Evolutionary conservation across 2,797 vertebrate species (phyloP).

Genomic region (Anolis apletophallus): DNA sequence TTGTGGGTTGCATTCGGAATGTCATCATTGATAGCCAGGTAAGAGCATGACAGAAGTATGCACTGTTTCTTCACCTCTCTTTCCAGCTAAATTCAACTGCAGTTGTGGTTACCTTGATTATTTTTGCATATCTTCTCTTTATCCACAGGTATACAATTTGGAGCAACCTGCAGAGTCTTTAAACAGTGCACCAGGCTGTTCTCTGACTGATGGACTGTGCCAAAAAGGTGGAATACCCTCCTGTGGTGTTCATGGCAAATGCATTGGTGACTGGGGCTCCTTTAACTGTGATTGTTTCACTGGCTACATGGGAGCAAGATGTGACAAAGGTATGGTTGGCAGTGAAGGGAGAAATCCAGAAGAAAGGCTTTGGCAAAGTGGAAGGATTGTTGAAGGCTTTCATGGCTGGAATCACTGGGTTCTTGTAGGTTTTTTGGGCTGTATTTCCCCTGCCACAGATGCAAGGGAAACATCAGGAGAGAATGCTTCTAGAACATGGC

Average conservation of each 20-base stretch:
- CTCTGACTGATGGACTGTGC: conserved; percentile 83
- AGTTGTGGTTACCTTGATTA: background rate
- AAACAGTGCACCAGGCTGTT: conserved; percentile 84
- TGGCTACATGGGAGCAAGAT: conserved; percentile 84
- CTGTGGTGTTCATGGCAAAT: conserved; percentile 85
- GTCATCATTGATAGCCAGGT: conserved; percentile 89
- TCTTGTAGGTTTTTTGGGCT: no score
- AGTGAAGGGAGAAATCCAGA: background rate
- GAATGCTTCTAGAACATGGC: no score
- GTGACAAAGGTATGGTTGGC: conserved; percentile 81
- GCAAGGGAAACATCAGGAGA: no score
- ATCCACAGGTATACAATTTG: conserved; percentile 86
- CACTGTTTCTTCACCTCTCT: background rate
- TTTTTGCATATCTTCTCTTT: conserved; percentile 15
- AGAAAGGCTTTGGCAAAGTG: conserved; percentile 9
- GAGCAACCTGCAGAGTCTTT: conserved; percentile 84
- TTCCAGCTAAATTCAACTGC: background rate
- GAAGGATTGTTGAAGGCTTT: no score
- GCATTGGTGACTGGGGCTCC: conserved; percentile 85
- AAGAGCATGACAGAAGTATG: background rate
- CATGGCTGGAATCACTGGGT: no score
- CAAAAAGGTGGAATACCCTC: conserved; percentile 77
- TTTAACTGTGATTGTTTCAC: conserved; percentile 88
- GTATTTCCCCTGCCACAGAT: no score
- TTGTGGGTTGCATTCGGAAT: conserved; percentile 88